These are phyloP conservation scores for Albula goreensis DNA, from an alignment of 2,113 vertebrate genomes.

Conservation along the genomic window DNA sequence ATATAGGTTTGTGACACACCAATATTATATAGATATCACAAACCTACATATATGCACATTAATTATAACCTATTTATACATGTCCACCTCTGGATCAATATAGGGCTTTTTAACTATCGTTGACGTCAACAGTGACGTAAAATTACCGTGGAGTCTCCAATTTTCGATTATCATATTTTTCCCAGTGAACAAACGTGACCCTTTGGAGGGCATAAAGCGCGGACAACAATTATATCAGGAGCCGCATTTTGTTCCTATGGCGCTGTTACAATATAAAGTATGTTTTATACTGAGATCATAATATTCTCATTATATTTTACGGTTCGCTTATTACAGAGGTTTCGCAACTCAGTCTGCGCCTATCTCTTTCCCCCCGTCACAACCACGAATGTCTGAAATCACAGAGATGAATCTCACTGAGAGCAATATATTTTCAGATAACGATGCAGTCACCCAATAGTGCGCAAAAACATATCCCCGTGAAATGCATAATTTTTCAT, in stretches of 20 bases:
- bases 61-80: neutral
- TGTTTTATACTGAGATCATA: neutral
- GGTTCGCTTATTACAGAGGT: neutral
- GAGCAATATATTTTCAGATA: neutral
- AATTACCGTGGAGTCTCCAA: constrained; percentile 78
- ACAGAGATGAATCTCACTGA: neutral
- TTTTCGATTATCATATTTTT: constrained; percentile 72
- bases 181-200: constrained; percentile 69
- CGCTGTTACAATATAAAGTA: neutral
- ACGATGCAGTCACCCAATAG: neutral
- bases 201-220: constrained; percentile 32
- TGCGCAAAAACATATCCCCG: neutral
- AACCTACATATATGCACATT: neutral
- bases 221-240: neutral
- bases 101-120: constrained; percentile 73
- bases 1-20: neutral
- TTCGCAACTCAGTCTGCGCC: neutral
- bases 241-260: neutral
- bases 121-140: constrained; percentile 80
- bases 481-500: neutral
- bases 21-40: neutral
- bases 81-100: constrained; percentile 26
- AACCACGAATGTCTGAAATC: neutral
- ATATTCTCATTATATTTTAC: neutral
- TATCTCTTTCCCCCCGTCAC: neutral